Base-by-base conservation (phyloP, 2,888 invertebrate genomes). In the Drosophila falleni region DNA sequence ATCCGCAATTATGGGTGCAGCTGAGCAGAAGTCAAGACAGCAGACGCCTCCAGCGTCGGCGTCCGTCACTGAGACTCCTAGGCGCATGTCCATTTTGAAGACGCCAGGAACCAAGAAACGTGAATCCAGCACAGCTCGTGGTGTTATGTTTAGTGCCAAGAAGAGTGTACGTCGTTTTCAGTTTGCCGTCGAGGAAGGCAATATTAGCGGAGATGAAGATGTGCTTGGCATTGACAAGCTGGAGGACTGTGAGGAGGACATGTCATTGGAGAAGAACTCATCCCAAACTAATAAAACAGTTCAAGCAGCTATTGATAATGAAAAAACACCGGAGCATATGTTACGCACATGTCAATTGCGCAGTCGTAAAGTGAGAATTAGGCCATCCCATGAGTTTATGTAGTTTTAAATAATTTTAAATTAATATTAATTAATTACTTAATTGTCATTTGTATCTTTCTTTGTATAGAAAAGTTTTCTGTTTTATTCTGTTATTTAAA, bases 1-100 rank as follows among this genome's bases (percentile, higher is more conserved):
- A 42, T 59, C 80, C 0, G 77, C 88, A 1, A 55, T 87, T 5
- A 67, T 71, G 16, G 80, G 84, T 2, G 63, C 86, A 4, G 58
- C 70, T 0, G 75, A 74, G 33, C 63, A 75, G 13, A 51, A 74
- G 19, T 23, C 55, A 1, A 55, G 44, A 1, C 31, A 54, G 5
- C 54, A 62, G 39, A 59, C 69, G 0, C 16, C 71, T 1, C 35
- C 47, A 13, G 44, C 56, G 1, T 46, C n/a, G 0, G n/a, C 35
- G 2, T 37, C 35, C 5, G 5, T 5, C 6, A n/a, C 41, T 1
- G 19, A 42, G 0, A 69, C 59, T 9, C 54, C 63, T 4, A 23
- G n/a, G 9, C 82, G 88, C 1, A 84, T 89, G 58, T 91, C 92
- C 0, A 92, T 92, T 19, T 59, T 92, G 0, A 92, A 92, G 64